Evolutionary conservation across 2,888 invertebrate species (phyloP), one percentile per base, ranked within the genome.

Genomic region (Leptura quadrifasciata): DNA sequence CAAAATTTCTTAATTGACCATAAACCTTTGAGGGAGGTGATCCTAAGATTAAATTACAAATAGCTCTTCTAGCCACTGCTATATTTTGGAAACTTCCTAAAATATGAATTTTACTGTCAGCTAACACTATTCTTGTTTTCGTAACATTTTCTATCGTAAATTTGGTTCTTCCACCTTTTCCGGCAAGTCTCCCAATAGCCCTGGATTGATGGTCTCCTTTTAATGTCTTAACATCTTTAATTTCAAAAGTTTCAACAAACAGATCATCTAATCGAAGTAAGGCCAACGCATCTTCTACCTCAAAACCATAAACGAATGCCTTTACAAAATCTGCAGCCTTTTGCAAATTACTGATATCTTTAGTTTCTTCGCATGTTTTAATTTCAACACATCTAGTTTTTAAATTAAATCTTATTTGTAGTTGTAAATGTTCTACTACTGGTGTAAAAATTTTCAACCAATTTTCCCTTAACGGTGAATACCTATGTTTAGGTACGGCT

Each of bases 91-190:
- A 99, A 84, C 98, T 98, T 61, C 99, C 99, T 79, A 99, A 91
- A 81, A 99, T 95, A 88, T 99, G 98, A 80, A 99, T 95, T 92
- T 97, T 98, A 21, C 95, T 94, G 87, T 99, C 98, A 20, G 99
- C 99, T 78, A 99, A 90, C 24, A 99, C 97, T 86, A 99, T 98
- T 88, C 99, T 93, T 0, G 99, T 99, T 91, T 98, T 98, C 0
- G 99, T 99, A 0, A 96, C 97, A 89, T 99, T 99, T 91, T 99
- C 99, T 85, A 99, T 99, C 0, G 98, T 98, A 87, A 96, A 98
- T 88, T 98, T 99, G 0, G 98, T 99, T 78, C 97, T 93, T 24
- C 98, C 98, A 21, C 97, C 97, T 91, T 99, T 98, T 0, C 99
- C 99, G 1, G 99, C 99, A 54, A 99, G 91, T 74, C 99, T 92